These are phyloP conservation scores for Pimephales promelas DNA, from an alignment of 2,113 vertebrate genomes.

Conservation along the genomic window DNA sequence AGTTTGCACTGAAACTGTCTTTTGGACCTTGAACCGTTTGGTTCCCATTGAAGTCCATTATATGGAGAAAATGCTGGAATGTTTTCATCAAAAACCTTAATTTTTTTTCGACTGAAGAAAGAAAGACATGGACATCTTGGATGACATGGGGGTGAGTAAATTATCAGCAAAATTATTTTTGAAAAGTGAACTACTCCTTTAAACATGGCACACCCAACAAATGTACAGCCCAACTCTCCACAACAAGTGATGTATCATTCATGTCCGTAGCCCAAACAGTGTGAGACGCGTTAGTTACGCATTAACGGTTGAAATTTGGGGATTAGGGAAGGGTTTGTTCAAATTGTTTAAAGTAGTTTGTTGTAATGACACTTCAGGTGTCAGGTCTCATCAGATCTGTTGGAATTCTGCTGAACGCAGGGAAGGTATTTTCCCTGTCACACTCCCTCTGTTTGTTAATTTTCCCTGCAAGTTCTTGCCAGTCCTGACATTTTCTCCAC, in stretches of 20 bases:
- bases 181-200: too few relatives aligned
- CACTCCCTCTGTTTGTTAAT: background rate
- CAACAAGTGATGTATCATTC: background rate
- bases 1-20: too few relatives aligned
- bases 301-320: background rate
- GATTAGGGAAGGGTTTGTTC: background rate
- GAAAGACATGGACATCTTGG: too few relatives aligned
- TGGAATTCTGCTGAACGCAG: background rate
- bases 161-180: too few relatives aligned
- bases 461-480: background rate
- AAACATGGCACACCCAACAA: too few relatives aligned
- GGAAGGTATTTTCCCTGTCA: background rate
- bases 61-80: too few relatives aligned
- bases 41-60: too few relatives aligned
- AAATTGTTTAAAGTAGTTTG: background rate
- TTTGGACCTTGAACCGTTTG: too few relatives aligned
- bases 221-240: too few relatives aligned
- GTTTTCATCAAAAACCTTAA: too few relatives aligned
- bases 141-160: too few relatives aligned
- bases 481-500: background rate
- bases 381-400: background rate
- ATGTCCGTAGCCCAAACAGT: background rate
- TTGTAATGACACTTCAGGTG: background rate
- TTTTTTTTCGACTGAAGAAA: too few relatives aligned
- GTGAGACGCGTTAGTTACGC: background rate